These are phyloP conservation scores for Pipistrellus pygmaeus DNA, from an alignment of 2,797 vertebrate species.

Conservation along the genomic window DNA sequence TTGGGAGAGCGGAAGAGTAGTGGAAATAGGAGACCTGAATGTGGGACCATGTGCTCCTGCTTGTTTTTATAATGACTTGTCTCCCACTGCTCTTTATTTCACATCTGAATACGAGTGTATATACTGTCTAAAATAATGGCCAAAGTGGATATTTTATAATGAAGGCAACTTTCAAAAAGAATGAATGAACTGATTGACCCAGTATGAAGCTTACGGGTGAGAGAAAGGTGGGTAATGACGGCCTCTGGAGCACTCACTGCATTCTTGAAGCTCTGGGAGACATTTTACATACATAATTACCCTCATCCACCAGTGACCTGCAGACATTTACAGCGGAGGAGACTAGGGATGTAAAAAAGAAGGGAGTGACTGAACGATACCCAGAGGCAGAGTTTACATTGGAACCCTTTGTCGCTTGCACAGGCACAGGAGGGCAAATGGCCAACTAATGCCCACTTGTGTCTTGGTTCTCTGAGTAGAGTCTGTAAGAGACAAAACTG, in stretches of 20 bases:
- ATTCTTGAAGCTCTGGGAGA: neutral
- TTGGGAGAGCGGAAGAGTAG: neutral
- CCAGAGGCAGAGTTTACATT: neutral
- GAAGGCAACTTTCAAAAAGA: neutral
- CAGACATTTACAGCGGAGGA: neutral
- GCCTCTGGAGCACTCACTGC: neutral
- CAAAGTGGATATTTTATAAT: neutral
- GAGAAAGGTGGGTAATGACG: neutral
- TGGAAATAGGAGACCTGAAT: neutral
- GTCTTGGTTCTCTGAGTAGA: neutral
- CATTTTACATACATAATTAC: neutral
- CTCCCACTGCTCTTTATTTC: neutral
- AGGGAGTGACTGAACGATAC: neutral
- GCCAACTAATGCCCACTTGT: neutral
- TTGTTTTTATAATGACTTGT: neutral
- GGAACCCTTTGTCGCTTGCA: neutral
- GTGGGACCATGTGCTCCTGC: neutral
- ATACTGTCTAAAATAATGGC: neutral
- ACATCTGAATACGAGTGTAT: neutral
- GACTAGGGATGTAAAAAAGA: accelerated
- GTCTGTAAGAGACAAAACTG: neutral
- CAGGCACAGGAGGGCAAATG: too few relatives aligned
- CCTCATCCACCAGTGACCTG: accelerated
- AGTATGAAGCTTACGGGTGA: neutral
- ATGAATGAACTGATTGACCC: neutral